Evolutionary conservation across 2,888 invertebrate genomes (phyloP), one percentile per base, ranked within the genome.

Genomic region (Pristionchus fissidentatus): DNA sequence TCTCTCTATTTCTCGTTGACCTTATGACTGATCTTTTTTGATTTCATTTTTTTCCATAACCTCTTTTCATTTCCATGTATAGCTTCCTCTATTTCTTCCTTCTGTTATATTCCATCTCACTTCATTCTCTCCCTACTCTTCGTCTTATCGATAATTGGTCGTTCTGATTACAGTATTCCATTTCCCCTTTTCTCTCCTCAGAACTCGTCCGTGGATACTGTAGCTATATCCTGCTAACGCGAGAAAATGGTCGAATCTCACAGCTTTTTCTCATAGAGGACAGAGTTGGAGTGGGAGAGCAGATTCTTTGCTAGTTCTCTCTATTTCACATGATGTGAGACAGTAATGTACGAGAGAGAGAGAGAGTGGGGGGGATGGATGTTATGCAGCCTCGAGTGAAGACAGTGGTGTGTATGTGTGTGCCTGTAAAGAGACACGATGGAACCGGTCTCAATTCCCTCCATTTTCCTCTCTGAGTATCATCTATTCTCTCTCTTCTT

Each of bases 401-500:
- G 60, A 60, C 60, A 60, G 60, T n/a, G n/a, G n/a, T n/a, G n/a
- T n/a, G n/a, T n/a, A n/a, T n/a, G n/a, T n/a, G n/a, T n/a, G n/a
- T 60, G 60, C 60, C 60, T 60, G 60, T 60, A 60, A 60, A 60
- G 60, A 32, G 60, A 60, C 60, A 60, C 60, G 29, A 15, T 8
- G 60, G 60, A 60, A 60, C 60, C 60, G 60, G 60, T 60, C 60
- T 60, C 32, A 26, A 60, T 60, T 60, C 29, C 60, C 32, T 60
- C 60, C 32, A 26, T 60, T 32, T 32, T 60, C 60, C 32, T 60
- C 29, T 60, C 60, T 0, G 32, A 26, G 26, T 60, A 10, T 60
- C 26, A 29, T 60, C 60, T 60, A 60, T 29, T 60, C 29, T 32
- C 60, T 60, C 60, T 60, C n/a, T 8, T 60, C 29, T 29, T 60